Conservation (phyloP, 2,888 invertebrate species). For the Aplocera efformata region DNA sequence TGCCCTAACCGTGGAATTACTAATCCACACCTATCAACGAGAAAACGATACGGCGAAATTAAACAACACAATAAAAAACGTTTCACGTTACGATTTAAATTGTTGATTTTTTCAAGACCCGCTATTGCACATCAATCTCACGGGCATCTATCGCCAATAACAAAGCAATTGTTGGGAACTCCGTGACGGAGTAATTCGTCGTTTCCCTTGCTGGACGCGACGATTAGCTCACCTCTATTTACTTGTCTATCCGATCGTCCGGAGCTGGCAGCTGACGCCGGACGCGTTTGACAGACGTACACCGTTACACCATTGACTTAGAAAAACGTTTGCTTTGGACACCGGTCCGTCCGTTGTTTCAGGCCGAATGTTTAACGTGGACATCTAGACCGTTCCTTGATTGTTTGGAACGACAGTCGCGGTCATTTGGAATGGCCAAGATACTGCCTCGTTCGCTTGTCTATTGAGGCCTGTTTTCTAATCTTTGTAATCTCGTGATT, state of each 20-base stretch:
- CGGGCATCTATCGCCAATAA: conserved; percentile 57
- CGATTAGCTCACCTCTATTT: conserved; percentile 78
- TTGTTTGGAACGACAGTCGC: conserved; percentile 40
- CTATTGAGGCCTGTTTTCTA: conserved; percentile 30
- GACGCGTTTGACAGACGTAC: conserved; percentile 69
- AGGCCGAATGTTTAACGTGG: conserved; percentile 45
- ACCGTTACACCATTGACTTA: conserved; percentile 76
- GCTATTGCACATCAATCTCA: conserved; percentile 39
- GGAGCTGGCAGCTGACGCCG: conserved; percentile 76
- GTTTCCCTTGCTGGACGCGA: conserved; percentile 76
- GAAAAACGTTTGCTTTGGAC: conserved; percentile 74
- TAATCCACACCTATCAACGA: conserved; percentile 23
- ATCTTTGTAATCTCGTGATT: conserved; percentile 27
- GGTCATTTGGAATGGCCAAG: conserved; percentile 41
- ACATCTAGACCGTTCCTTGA: conserved; percentile 53
- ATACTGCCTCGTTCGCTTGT: conserved; percentile 47
- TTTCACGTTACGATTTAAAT: conserved; percentile 22
- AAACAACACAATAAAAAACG: conserved; percentile 4
- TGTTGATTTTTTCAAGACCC: conserved; percentile 20
- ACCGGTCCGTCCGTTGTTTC: conserved; percentile 44
- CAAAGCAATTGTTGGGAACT: conserved; percentile 71
- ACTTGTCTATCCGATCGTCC: conserved; percentile 69
- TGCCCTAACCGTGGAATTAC: conserved; percentile 34
- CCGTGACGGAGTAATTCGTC: conserved; percentile 76
- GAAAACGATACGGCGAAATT: conserved; percentile 16